phyloP scores from a whole-genome alignment of 2,797 vertebrate genomes.

The Oceanodroma leucorhoa region DNA sequence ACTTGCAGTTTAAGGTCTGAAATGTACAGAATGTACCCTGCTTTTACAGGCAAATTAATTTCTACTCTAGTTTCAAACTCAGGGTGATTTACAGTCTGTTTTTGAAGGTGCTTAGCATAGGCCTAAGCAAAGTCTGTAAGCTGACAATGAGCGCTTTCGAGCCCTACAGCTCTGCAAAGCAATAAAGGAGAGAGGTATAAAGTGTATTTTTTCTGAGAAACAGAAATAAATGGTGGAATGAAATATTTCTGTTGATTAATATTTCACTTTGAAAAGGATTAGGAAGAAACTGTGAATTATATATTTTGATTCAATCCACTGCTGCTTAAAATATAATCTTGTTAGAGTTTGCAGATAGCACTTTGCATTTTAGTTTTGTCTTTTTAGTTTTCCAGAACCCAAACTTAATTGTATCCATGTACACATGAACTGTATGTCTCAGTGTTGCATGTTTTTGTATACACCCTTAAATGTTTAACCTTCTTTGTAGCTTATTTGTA shows the following conservation, averaged over 20 bases:
- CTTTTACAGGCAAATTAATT: neutral
- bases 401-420: neutral
- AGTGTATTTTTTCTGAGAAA: neutral
- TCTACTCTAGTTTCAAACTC: neutral
- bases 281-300: constrained; percentile 44
- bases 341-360: neutral
- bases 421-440: neutral
- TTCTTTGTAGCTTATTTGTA: neutral
- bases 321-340: constrained; percentile 35
- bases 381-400: neutral
- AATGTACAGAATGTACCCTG: neutral
- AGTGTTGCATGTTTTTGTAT: neutral
- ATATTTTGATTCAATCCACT: constrained; percentile 15
- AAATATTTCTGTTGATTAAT: constrained; percentile 49
- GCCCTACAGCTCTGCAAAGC: neutral
- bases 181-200: neutral
- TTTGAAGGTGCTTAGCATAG: neutral
- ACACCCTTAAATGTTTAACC: neutral
- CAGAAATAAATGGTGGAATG: constrained; percentile 4
- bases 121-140: neutral
- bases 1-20: neutral
- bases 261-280: constrained; percentile 58
- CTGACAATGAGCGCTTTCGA: neutral
- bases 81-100: neutral
- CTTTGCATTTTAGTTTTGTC: neutral